These are phyloP conservation scores for Polypterus senegalus DNA, from an alignment of 2,113 vertebrate genomes.

Conservation along the genomic window DNA sequence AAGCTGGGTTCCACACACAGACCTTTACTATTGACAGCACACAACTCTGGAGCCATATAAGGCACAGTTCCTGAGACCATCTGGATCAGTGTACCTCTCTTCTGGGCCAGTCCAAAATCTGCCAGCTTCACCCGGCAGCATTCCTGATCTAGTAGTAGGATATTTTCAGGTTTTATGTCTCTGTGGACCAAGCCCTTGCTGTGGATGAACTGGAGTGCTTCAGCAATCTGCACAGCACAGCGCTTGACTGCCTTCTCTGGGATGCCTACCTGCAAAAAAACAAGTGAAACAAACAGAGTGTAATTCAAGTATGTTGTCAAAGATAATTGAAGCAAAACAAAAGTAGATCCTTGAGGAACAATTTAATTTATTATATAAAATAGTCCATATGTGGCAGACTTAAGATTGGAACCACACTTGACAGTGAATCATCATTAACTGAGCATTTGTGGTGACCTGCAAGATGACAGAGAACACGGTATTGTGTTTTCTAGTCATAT, in stretches of 20 bases:
- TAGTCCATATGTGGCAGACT: no score
- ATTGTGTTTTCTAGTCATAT: no score
- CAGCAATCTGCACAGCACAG: conserved; percentile 67
- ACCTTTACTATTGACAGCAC: conserved; percentile 41
- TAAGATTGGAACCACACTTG: no score
- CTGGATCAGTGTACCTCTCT: conserved; percentile 70
- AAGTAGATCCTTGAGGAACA: no score
- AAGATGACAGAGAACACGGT: no score
- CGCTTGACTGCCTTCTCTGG: conserved; percentile 60
- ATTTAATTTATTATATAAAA: no score
- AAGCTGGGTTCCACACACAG: conserved; percentile 71
- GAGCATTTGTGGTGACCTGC: no score
- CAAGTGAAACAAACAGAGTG: no score
- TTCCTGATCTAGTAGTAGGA: conserved; percentile 67
- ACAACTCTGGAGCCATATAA: conserved; percentile 81
- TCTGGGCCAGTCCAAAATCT: conserved; percentile 81
- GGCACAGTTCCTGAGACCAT: conserved; percentile 72
- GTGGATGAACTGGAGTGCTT: conserved; percentile 80
- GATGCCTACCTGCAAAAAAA: conserved; percentile 61
- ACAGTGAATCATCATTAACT: no score
- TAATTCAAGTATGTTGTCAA: no score
- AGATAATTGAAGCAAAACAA: no score
- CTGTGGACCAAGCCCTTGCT: conserved; percentile 73
- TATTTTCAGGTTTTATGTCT: conserved; percentile 83
- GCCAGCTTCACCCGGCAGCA: conserved; percentile 72